These are phyloP conservation scores for Cepphus grylle DNA, from an alignment of 2,113 vertebrate species.

Conservation along the genomic window DNA sequence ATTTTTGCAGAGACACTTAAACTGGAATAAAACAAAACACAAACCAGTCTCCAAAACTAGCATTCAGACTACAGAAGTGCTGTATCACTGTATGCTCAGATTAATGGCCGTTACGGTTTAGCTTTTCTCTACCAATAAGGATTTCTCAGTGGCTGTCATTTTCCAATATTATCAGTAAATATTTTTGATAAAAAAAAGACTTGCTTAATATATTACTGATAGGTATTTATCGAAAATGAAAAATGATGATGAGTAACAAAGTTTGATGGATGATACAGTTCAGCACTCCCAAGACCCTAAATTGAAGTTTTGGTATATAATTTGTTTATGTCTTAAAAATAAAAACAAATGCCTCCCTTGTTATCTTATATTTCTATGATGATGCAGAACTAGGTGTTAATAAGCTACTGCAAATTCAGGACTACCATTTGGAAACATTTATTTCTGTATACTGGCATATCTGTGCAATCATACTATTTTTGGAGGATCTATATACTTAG, in stretches of 20 bases:
- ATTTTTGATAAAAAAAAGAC: neutral
- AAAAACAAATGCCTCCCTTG: neutral
- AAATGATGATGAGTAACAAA: neutral
- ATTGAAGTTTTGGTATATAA: neutral
- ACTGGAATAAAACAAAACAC: slow-evolving; percentile 71
- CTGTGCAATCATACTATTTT: neutral
- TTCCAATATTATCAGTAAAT: neutral
- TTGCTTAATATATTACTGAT: neutral
- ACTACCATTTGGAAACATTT: neutral
- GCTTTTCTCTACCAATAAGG: neutral
- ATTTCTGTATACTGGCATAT: neutral
- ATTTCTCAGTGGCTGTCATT: neutral
- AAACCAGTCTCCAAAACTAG: neutral
- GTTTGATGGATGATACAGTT: neutral
- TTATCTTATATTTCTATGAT: neutral
- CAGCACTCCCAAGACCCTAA: neutral
- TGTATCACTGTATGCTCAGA: neutral
- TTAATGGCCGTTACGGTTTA: neutral
- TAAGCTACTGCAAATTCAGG: neutral
- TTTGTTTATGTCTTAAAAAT: neutral
- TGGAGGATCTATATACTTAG: neutral
- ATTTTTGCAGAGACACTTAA: slow-evolving; percentile 96
- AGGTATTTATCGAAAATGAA: neutral
- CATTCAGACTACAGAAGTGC: neutral
- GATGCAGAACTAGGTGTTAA: neutral